These are phyloP conservation scores for Sarcophaga bullata DNA, from an alignment of 1,140 invertebrate species.

Conservation along the genomic window DNA sequence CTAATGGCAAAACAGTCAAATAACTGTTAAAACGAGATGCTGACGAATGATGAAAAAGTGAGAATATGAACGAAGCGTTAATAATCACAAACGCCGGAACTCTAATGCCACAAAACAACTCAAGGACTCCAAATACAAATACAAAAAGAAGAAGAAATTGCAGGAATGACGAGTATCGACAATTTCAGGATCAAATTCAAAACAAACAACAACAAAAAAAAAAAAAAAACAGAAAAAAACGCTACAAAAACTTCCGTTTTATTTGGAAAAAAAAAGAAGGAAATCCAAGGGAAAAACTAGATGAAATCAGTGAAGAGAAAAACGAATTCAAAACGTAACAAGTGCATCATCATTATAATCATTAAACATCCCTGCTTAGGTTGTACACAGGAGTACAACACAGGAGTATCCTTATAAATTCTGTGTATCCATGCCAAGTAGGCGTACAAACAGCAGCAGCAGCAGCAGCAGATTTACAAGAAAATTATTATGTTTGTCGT, in stretches of 20 bases:
- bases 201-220: neutral
- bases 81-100: conserved; percentile 12
- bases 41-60: neutral
- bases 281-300: neutral
- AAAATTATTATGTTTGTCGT: too few relatives aligned
- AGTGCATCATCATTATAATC: neutral
- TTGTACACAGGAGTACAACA: neutral
- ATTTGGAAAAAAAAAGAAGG: neutral
- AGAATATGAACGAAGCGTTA: conserved; percentile 8
- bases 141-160: conserved; percentile 25
- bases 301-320: neutral
- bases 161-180: conserved; percentile 17
- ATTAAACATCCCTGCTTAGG: too few relatives aligned
- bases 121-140: conserved; percentile 29
- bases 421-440: neutral
- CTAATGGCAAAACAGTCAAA: neutral
- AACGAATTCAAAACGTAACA: conserved; percentile 22
- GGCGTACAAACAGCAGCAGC: neutral
- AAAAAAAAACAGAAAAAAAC: neutral
- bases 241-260: conserved; percentile 41
- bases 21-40: conserved; percentile 2
- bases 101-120: conserved; percentile 26
- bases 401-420: neutral
- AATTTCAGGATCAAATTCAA: conserved; percentile 43
- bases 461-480: neutral